Evolutionary conservation across 2,113 vertebrate species (phyloP).

Genomic region (Myrmophylax atrothorax): DNA sequence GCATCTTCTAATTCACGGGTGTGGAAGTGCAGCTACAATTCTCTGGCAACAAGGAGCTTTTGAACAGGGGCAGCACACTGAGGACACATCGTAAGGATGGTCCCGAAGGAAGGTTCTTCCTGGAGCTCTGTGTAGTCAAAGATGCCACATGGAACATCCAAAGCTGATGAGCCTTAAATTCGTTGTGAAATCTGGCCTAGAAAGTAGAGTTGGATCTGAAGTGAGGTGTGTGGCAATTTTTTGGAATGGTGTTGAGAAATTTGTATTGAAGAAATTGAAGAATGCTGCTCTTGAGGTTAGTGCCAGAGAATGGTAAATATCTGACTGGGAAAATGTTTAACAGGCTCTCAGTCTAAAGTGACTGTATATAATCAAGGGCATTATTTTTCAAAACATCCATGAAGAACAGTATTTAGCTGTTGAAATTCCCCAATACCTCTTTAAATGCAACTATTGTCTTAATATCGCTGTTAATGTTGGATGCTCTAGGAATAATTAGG

Average conservation of each 20-base stretch:
- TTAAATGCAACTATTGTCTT: not conserved
- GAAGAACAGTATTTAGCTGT: not conserved
- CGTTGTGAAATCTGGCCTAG: constrained; percentile 27
- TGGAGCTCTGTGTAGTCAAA: not conserved
- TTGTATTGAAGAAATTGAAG: constrained; percentile 17
- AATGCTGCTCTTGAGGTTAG: constrained; percentile 39
- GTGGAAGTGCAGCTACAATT: constrained; percentile 13
- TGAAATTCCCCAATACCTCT: not conserved
- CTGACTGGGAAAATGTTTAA: not conserved
- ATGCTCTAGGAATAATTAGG: not conserved
- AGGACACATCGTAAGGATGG: not conserved
- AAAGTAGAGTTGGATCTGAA: constrained; percentile 16
- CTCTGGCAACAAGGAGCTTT: constrained; percentile 40
- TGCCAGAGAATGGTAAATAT: constrained; percentile 16
- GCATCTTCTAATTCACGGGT: not conserved
- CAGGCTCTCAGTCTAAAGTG: constrained; percentile 14
- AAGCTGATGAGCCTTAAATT: not conserved
- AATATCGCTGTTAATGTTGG: not conserved
- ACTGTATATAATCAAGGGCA: not conserved
- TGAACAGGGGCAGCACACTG: constrained; percentile 25
- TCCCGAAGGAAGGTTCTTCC: constrained; percentile 13
- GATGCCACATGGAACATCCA: not conserved
- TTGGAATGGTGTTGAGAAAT: constrained; percentile 16
- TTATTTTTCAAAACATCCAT: not conserved
- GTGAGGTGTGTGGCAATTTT: constrained; percentile 35